phyloP scores from a whole-genome alignment of 1,140 invertebrate genomes.

The Aphelenchoides fujianensis region DNA sequence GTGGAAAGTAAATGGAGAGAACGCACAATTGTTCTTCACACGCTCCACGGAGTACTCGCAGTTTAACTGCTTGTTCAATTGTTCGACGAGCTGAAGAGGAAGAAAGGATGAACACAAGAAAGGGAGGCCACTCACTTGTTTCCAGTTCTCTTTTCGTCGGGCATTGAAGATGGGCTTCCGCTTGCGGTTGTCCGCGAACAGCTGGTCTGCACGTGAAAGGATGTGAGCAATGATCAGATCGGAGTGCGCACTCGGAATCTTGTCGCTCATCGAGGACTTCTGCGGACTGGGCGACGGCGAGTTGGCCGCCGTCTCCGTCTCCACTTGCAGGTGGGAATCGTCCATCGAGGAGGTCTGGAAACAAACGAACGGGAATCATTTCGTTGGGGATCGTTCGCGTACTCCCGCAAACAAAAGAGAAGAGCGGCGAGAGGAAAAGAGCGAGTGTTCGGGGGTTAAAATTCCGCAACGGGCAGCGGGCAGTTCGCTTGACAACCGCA shows the following conservation, averaged over 20 bases:
- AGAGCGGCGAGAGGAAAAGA: no score
- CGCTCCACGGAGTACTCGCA: conserved; percentile 9
- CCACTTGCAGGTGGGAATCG: not conserved
- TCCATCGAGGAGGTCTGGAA: not conserved
- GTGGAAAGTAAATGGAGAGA: conserved; percentile 3
- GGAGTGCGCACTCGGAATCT: conserved; percentile 4
- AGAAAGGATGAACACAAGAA: not conserved
- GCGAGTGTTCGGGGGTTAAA: not conserved
- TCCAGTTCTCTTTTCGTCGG: conserved; percentile 19
- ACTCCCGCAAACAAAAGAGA: no score
- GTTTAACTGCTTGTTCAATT: conserved; percentile 18
- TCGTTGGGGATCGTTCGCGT: no score
- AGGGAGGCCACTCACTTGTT: not conserved
- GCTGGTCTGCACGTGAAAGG: not conserved
- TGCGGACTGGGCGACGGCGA: not conserved
- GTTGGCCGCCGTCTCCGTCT: not conserved
- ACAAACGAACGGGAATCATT: no score
- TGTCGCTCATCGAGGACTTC: conserved; percentile 15
- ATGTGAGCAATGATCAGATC: conserved; percentile 21
- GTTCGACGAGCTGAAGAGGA: conserved; percentile 3
- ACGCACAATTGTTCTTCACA: conserved; percentile 15
- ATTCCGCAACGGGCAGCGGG: not conserved
- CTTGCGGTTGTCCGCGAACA: conserved; percentile 22
- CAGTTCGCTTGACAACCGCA: not conserved
- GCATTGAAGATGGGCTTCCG: conserved; percentile 20